Evolutionary conservation across 2,113 vertebrate genomes (phyloP).

Genomic region (Pterocles orientalis): DNA sequence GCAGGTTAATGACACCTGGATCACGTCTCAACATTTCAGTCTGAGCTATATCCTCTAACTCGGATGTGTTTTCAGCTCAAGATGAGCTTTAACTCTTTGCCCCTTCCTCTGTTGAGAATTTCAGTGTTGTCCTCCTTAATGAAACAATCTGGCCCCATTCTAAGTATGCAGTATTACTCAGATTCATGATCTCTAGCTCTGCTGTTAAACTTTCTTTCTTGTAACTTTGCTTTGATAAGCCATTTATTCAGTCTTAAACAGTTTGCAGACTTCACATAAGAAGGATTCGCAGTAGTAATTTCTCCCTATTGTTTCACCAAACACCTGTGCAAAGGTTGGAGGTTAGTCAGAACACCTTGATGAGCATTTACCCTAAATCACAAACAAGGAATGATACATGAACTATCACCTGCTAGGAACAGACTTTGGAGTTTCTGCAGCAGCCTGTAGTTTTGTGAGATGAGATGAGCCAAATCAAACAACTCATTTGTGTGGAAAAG

Average conservation of each 20-base stretch:
- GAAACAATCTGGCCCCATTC: neutral
- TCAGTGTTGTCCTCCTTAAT: neutral
- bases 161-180: neutral
- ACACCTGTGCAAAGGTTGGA: neutral
- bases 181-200: neutral
- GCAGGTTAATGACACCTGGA: neutral
- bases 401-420: neutral
- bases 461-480: neutral
- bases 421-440: neutral
- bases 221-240: neutral
- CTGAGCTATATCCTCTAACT: neutral
- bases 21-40: neutral
- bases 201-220: neutral
- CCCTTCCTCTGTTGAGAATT: neutral
- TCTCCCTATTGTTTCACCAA: neutral
- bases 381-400: neutral
- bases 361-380: neutral
- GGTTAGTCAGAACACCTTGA: neutral
- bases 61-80: neutral
- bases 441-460: neutral
- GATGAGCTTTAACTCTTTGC: neutral
- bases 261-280: neutral
- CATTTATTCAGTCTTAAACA: neutral
- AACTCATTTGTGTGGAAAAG: neutral
- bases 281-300: neutral